Conservation (phyloP, 1,140 invertebrate species). For the Euwallacea fornicatus region DNA sequence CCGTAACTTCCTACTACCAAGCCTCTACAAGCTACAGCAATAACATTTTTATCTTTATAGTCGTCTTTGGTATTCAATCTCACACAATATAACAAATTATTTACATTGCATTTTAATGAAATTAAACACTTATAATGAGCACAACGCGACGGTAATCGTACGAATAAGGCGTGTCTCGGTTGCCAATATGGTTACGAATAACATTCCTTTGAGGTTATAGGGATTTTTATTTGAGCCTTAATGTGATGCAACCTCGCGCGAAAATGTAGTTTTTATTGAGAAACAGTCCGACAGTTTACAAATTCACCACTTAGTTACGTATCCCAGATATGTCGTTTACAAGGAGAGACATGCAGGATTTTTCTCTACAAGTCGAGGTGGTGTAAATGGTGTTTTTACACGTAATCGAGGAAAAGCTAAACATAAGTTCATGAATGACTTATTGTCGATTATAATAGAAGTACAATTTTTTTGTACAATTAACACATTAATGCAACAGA, state of each 20-base stretch:
- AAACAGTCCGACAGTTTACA: slow-evolving; percentile 6
- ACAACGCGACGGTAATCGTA: slow-evolving; percentile 13
- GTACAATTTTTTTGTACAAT: no score
- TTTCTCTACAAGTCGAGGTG: no score
- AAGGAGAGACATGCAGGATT: no score
- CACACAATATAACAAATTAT: slow-evolving; percentile 26
- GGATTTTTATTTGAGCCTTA: slow-evolving; percentile 15
- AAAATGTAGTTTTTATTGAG: slow-evolving; percentile 5
- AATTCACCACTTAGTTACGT: neutral
- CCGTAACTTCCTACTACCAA: no score
- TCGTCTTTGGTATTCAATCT: slow-evolving; percentile 4
- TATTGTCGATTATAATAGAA: no score
- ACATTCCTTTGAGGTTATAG: slow-evolving; percentile 7
- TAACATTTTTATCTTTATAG: no score
- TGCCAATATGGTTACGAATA: slow-evolving; percentile 18
- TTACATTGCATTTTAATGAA: slow-evolving; percentile 29
- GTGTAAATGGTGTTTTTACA: no score
- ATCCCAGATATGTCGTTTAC: no score
- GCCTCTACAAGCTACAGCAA: no score
- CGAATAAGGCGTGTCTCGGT: slow-evolving; percentile 16
- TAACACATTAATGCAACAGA: no score
- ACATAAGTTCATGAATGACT: no score
- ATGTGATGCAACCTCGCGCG: neutral
- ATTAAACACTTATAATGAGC: slow-evolving; percentile 26
- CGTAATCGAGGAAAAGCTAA: no score